Base-by-base conservation (phyloP, 1,140 invertebrate species). In the Phenacoccus solenopsis region DNA sequence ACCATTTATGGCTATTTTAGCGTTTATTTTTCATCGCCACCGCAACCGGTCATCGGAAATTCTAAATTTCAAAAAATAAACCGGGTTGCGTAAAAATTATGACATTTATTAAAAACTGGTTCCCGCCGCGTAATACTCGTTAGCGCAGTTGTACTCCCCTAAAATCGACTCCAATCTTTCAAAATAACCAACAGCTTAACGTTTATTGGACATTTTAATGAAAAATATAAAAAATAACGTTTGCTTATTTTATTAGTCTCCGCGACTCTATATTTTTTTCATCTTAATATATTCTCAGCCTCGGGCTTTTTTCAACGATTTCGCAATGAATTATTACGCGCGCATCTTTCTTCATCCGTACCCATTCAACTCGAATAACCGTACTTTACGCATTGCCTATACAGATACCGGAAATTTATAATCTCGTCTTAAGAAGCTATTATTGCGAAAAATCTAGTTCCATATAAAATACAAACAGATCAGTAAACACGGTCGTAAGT, bases 201-300 rank as follows among this genome's bases (percentile, higher is more conserved):
- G 38, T 49, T 49, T 49, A 49, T 49, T 49, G 13, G 20, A 49
- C 38, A 49, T 49, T 49, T 49, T 49, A 49, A 49, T 49, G 38
- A 49, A 49, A 49, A 49, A 49, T 49, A 16, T 49, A 49, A 49
- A 49, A 49, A 49, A 49, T 49, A 49, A 49, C 38, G 38, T 49
- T 49, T 2, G 5, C 13, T 49, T 16, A 49, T 49, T 49, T 49
- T 49, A 49, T n/a, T n/a, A n/a, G n/a, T n/a, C n/a, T n/a, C n/a
- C n/a, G n/a, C 38, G 38, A 49, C 38, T 49, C n/a, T n/a, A n/a
- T 49, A 49, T 49, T 49, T 49, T 49, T 49, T n/a, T n/a, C n/a
- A n/a, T n/a, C n/a, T n/a, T n/a, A n/a, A n/a, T n/a, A n/a, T n/a
- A n/a, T n/a, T n/a, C 16, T 2, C 16, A 49, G 4, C 38, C 20